Evolutionary conservation across 2,888 invertebrate genomes (phyloP).

Genomic region (Lepidocyrtoides sp.): DNA sequence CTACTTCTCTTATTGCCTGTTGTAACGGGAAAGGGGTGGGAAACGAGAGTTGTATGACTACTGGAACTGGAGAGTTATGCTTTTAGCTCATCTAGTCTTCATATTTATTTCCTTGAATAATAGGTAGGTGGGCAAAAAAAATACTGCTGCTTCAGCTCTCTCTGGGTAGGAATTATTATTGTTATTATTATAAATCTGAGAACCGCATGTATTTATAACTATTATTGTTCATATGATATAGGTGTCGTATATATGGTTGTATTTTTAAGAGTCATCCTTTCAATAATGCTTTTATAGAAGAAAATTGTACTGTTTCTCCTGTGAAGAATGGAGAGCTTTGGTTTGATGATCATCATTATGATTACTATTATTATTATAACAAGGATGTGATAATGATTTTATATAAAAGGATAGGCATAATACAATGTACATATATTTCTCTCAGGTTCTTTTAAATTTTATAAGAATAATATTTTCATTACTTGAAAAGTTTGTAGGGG

Average conservation of each 20-base stretch:
- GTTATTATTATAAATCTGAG: conserved; percentile 28
- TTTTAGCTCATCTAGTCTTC: neutral
- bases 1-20: neutral
- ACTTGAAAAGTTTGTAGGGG: conserved; percentile 5
- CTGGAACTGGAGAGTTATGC: neutral
- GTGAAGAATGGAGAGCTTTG: neutral
- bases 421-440: neutral
- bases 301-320: neutral
- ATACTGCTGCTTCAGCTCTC: neutral
- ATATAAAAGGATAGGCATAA: neutral
- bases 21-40: neutral
- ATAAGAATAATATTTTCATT: conserved; percentile 8
- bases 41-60: neutral
- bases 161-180: neutral
- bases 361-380: neutral
- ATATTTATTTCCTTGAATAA: conserved; percentile 20
- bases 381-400: conserved; percentile 36
- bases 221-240: too few species aligned
- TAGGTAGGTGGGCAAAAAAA: neutral
- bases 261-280: neutral
- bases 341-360: neutral
- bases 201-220: too few species aligned
- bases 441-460: neutral
- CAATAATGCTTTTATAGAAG: neutral
- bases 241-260: neutral